Conservation (phyloP, 2,797 vertebrate genomes). For the Orestias chungarensis region DNA sequence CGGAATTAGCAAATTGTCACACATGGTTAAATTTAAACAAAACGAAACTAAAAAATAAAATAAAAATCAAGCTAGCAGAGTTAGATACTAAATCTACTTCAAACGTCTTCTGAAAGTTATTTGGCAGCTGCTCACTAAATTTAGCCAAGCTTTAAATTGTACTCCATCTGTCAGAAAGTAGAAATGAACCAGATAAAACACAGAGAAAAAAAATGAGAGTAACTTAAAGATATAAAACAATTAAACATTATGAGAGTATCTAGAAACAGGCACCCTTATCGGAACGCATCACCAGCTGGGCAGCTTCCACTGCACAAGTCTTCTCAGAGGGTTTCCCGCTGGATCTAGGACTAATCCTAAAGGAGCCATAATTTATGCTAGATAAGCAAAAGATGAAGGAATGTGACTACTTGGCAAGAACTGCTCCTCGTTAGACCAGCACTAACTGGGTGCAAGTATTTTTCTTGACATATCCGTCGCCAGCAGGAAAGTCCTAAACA, state of each 20-base stretch:
- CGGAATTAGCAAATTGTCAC: conserved; percentile 55
- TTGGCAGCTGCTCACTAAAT: conserved; percentile 37
- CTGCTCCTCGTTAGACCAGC: conserved; percentile 25
- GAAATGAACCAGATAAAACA: conserved; percentile 23
- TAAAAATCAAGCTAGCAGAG: conserved; percentile 11
- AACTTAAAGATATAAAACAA: conserved; percentile 22
- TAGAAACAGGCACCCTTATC: conserved; percentile 18
- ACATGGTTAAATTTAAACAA: no score
- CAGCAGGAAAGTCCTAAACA: conserved; percentile 32
- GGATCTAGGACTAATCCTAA: conserved; percentile 21
- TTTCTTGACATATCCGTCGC: conserved; percentile 21
- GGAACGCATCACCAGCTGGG: conserved; percentile 14
- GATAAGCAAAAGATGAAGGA: conserved; percentile 20
- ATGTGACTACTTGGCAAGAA: conserved; percentile 57
- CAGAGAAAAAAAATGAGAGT: conserved; percentile 14
- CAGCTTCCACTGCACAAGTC: conserved; percentile 11
- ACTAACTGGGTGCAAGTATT: conserved; percentile 16
- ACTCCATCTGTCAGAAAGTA: conserved; percentile 33
- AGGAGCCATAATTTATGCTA: conserved; percentile 21
- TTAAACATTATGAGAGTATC: conserved; percentile 26
- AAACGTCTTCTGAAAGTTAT: conserved; percentile 25
- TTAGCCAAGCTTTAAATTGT: conserved; percentile 8
- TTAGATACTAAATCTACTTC: conserved; percentile 11
- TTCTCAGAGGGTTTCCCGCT: conserved; percentile 18
- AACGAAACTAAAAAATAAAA: no score